These are phyloP conservation scores for Procambarus virginalis DNA, from an alignment of 1,140 invertebrate genomes.

Conservation along the genomic window DNA sequence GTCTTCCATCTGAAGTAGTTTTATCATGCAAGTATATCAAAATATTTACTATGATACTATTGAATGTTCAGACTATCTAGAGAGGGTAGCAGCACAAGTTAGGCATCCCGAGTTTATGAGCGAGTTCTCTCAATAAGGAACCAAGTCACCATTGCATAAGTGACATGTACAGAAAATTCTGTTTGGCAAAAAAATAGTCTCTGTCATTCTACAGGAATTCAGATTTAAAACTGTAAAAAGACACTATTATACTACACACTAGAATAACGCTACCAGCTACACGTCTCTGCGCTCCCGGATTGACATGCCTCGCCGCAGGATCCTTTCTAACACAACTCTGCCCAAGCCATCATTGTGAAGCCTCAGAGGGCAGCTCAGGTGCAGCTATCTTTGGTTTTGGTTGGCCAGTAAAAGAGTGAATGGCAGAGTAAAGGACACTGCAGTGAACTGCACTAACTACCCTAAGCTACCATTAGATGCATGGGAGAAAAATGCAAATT, in stretches of 20 bases:
- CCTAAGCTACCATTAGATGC: slow-evolving; percentile 39
- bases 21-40: slow-evolving; percentile 1
- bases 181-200: slow-evolving; percentile 64
- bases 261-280: slow-evolving; percentile 47
- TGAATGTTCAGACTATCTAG: background rate
- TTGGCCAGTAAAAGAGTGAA: slow-evolving; percentile 44
- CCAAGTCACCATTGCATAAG: slow-evolving; percentile 33
- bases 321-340: slow-evolving; percentile 2
- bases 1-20: background rate
- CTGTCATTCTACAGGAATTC: slow-evolving; percentile 42
- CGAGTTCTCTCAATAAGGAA: slow-evolving; percentile 19
- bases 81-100: background rate
- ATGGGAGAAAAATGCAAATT: slow-evolving; percentile 60
- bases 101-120: background rate
- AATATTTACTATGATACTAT: background rate
- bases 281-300: slow-evolving; percentile 35
- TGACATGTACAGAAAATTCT: slow-evolving; percentile 32
- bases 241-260: slow-evolving; percentile 51
- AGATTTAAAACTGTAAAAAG: slow-evolving; percentile 60
- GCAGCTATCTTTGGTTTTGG: slow-evolving; percentile 54
- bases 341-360: background rate
- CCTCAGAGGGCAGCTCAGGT: slow-evolving; percentile 5
- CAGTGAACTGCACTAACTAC: slow-evolving; percentile 48
- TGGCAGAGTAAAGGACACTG: slow-evolving; percentile 29
- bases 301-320: slow-evolving; percentile 12